A percentile compares a stretch with the other conserved stretches of the same genome.
Evolutionary conservation across 2,888 invertebrate species (phyloP).

Genomic region (Poecilus cupreus): DNA sequence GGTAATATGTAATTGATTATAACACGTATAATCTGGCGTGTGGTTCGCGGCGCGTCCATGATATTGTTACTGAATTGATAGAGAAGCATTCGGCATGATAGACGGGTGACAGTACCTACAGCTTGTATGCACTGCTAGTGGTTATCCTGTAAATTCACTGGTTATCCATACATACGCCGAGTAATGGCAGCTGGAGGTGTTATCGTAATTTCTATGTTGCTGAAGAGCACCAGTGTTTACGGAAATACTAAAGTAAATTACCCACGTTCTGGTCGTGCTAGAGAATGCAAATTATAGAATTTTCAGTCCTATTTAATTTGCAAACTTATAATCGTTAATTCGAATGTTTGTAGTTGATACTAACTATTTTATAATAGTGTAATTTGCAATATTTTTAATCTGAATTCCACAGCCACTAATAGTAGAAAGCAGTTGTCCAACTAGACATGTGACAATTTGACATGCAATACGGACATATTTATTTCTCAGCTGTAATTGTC

Average conservation of each 20-base stretch:
- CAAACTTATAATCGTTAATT: too few species aligned
- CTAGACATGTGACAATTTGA: too few species aligned
- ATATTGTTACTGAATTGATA: constrained; percentile 49
- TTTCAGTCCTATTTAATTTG: too few species aligned
- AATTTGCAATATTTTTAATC: too few species aligned
- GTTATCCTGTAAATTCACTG: constrained; percentile 31
- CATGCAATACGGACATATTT: too few species aligned
- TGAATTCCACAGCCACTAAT: too few species aligned
- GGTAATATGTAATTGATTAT: constrained; percentile 52
- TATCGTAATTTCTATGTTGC: constrained; percentile 9
- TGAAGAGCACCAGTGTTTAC: background rate
- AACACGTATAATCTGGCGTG: constrained; percentile 44
- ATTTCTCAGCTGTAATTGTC: too few species aligned
- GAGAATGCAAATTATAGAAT: too few species aligned
- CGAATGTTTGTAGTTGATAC: too few species aligned
- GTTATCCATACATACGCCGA: constrained; percentile 11
- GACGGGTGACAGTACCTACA: constrained; percentile 31
- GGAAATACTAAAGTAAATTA: background rate
- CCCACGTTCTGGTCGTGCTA: too few species aligned
- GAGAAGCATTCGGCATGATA: constrained; percentile 42
- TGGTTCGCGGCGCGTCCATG: background rate
- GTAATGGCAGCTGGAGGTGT: constrained; percentile 24
- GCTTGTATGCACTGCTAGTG: constrained; percentile 6
- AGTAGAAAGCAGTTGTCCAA: too few species aligned
- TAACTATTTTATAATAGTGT: too few species aligned